A percentile compares a stretch with the other conserved stretches of the same genome.
These are phyloP conservation scores for Candidula unifasciata DNA, from an alignment of 2,888 invertebrate species.

Conservation along the genomic window DNA sequence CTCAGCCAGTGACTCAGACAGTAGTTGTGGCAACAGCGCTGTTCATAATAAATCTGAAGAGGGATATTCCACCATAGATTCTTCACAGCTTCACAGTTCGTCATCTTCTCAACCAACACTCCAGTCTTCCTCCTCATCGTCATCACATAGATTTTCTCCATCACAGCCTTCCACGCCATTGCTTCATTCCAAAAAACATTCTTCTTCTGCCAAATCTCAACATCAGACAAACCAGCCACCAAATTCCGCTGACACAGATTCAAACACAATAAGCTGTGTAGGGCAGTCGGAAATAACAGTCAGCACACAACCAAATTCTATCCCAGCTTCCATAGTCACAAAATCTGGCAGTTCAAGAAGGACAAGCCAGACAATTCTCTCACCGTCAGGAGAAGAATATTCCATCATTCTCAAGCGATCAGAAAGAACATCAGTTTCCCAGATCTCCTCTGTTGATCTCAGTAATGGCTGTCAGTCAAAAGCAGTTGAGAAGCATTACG, in stretches of 20 bases:
- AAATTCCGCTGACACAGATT: no score
- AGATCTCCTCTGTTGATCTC: neutral
- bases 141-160: no score
- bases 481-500: neutral
- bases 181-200: no score
- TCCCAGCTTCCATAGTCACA: neutral
- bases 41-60: conserved; percentile 26
- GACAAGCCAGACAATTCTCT: neutral
- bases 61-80: conserved; percentile 24
- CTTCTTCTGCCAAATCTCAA: no score
- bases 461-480: neutral
- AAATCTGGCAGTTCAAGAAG: neutral
- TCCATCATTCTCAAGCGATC: conserved; percentile 34
- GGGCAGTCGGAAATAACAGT: neutral
- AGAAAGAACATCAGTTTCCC: neutral
- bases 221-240: no score
- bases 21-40: conserved; percentile 49
- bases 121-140: no score
- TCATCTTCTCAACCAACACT: neutral
- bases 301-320: neutral
- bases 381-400: conserved; percentile 36
- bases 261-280: neutral
- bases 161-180: no score
- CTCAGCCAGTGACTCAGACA: conserved; percentile 58
- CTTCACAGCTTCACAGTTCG: neutral